Base-by-base conservation (phyloP, 2,888 invertebrate species). In the Xanthia togata region DNA sequence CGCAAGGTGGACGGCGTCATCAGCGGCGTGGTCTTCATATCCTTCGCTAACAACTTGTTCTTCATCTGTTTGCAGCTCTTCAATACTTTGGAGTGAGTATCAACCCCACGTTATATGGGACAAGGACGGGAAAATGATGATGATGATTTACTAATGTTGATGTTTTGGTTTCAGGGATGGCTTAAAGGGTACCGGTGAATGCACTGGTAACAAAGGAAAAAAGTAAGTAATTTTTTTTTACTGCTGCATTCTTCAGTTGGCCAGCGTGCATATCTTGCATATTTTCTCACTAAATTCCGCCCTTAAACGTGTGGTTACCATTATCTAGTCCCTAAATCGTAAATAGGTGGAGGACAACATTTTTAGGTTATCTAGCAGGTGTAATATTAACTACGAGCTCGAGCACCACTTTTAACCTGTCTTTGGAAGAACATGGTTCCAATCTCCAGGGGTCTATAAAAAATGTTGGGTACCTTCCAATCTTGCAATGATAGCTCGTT, bases 1-100 rank as follows among this genome's bases (percentile, higher is more conserved):
- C 93, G 96, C 71, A 95, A 94, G n/a, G 96, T 98, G 26, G 98
- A 98, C 89, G 95, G 97, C 74, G 97, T 97, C 84, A 96, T 98
- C 80, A 97, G 97, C 20, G 96, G 97, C 17, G 93, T 98, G 70
- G 97, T 98, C 17, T 95, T 98, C 62, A 95, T 98, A 17, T 97
- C 98, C 4, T 98, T 98, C 87, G 97, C 97, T 0, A 98, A 97
- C 86, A 98, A 98, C 89, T 96, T 98, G 67, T 98, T 97, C 93
- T 98, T 98, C 91, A 97, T 98, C 84, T 98, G 98, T 79, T 96
- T 98, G 50, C 98, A 98, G 88, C 95, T 98, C 12, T 98, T 98
- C 88, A 97, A 98, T 89, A 97, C 97, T 78, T 96, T 98, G 81
- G 97, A 97, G 98, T 98, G 8, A 9, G 50, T 50, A 50, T 23